Conservation (phyloP, 2,888 invertebrate species). For the Cephus rjabovi region DNA sequence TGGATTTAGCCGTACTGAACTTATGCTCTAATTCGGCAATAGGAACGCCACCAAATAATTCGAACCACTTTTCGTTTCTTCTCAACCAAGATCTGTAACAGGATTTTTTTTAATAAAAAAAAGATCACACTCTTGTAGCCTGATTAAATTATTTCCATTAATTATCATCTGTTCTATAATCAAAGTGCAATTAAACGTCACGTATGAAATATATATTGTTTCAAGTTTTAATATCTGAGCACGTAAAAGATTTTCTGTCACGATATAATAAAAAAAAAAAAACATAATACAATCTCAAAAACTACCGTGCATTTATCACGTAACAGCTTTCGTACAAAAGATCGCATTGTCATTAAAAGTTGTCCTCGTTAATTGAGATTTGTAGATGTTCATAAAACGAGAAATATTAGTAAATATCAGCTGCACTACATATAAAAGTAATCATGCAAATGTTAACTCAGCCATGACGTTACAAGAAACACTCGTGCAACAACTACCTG, state of each 20-base stretch:
- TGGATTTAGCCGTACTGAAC: constrained; percentile 51
- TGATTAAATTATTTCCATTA: too few species aligned
- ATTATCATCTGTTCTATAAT: too few species aligned
- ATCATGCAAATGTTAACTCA: not conserved
- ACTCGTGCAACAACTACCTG: not conserved
- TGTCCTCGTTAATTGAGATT: not conserved
- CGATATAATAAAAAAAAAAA: not conserved
- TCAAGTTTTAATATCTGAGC: not conserved
- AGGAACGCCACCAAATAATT: constrained; percentile 38
- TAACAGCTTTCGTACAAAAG: not conserved
- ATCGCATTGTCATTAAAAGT: not conserved
- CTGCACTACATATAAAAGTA: not conserved
- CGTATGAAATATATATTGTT: not conserved
- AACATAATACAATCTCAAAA: not conserved
- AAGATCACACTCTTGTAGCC: not conserved
- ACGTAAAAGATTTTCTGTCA: not conserved
- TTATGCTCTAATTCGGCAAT: constrained; percentile 37
- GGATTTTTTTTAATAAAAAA: not conserved
- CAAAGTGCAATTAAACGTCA: not conserved
- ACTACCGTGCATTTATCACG: not conserved
- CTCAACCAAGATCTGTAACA: constrained; percentile 46
- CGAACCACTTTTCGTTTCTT: constrained; percentile 51
- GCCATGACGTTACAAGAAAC: not conserved
- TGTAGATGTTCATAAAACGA: not conserved
- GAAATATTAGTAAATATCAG: not conserved